Base-by-base conservation (phyloP, 2,888 invertebrate species). In the Torymus texanus region DNA sequence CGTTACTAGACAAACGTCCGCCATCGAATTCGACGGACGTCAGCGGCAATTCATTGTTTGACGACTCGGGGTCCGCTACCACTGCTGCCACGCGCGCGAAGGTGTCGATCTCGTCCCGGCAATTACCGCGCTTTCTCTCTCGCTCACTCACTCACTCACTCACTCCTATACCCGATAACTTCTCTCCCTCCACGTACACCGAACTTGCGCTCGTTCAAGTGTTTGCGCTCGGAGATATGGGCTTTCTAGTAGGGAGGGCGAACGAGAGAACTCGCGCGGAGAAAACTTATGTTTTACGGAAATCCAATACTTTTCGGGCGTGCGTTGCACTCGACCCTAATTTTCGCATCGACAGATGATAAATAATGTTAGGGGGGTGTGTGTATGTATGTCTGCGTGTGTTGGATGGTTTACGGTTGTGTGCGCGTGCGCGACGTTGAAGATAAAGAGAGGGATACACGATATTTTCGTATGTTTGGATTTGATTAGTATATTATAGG, bases 1-100 rank as follows among this genome's bases (percentile, higher is more conserved):
- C 68, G 78, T 83, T 83, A 83, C 83, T 79, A 78, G 78, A 83
- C 82, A 80, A 82, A 75, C 82, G 70, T 59, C 55, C 21, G 59
- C n/a, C 41, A 41, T 41, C 71, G 16, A 72, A 16, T 51, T 56
- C 59, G 50, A 50, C 18, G 24, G 21, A 56, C 73, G 71, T 68
- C 79, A 41, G 53, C 55, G 78, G 67, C 68, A 73, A 77, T 70
- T 75, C 78, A 78, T 78, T 71, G 81, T 82, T 80, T 82, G 83
- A 81, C 79, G 79, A 79, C 63, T 71, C 14, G 75, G 75, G 67
- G 21, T 1, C 21, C 2, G 78, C 71, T 77, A 65, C 21, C 2
- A 75, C 71, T 77, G 68, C 53, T 59, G 51, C 61, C 41, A 8
- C 41, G 41, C 41, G 78, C 4, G 67, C 63, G 58, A 61, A 79